Evolutionary conservation across 2,888 invertebrate species (phyloP).

Genomic region (Dorcus hopei): DNA sequence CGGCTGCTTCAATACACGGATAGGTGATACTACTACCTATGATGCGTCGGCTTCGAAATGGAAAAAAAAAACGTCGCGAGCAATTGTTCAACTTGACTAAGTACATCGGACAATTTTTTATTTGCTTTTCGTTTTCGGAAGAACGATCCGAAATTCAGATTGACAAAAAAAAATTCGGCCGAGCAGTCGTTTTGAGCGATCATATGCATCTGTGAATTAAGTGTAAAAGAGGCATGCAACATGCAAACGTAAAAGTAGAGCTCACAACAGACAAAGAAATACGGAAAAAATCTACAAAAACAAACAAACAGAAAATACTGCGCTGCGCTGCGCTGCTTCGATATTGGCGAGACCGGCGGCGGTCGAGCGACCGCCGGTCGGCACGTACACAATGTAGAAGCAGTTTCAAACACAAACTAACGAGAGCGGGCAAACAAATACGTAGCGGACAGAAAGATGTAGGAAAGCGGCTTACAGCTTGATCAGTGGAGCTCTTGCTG

Average conservation of each 20-base stretch:
- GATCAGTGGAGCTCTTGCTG: conserved; percentile 99
- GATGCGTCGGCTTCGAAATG: conserved; percentile 26
- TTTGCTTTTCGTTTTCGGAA: not conserved
- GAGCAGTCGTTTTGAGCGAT: conserved; percentile 50
- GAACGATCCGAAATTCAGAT: conserved; percentile 28
- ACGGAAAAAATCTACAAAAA: conserved; percentile 28
- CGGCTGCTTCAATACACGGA: conserved; percentile 7
- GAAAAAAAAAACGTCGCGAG: too few species aligned
- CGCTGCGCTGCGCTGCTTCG: conserved; percentile 22
- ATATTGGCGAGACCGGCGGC: conserved; percentile 4
- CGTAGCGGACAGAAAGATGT: conserved; percentile 54
- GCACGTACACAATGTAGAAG: conserved; percentile 30
- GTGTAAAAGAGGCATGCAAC: conserved; percentile 44
- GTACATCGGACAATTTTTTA: too few species aligned
- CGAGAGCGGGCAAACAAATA: conserved; percentile 49
- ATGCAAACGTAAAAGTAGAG: conserved; percentile 37
- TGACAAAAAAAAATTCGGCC: conserved; percentile 38
- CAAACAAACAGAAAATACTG: conserved; percentile 21
- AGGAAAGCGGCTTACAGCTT: conserved; percentile 94
- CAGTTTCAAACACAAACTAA: conserved; percentile 45
- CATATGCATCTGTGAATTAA: conserved; percentile 50
- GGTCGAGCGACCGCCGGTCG: too few species aligned
- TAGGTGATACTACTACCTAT: conserved; percentile 18
- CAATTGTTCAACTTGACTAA: too few species aligned
- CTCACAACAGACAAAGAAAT: conserved; percentile 30